Base-by-base conservation (phyloP, 2,797 vertebrate genomes). In the Megaceryle alcyon region DNA sequence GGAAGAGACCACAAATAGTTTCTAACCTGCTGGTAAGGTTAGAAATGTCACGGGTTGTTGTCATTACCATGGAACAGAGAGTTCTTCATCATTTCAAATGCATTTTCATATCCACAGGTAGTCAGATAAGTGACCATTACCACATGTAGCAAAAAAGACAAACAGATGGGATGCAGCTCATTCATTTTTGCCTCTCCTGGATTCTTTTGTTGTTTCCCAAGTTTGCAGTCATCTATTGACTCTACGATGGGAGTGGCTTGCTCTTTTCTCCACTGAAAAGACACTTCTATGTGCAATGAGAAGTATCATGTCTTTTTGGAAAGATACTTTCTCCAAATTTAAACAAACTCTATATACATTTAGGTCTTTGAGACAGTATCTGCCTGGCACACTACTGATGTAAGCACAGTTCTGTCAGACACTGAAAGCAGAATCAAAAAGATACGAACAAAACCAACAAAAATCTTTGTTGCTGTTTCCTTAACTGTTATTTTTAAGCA, bases 41-140 rank as follows among this genome's bases (percentile, higher is more conserved):
- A 98, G 98, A 97, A 96, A 98, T 98, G 98, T 98, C 98, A 98
- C 68, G 39, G 96, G 97, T 98, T 98, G 98, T 98, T 98, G 98
- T 98, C 98, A 98, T 99, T 98, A 98, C 97, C 97, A 97, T 60
- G 78, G 97, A 98, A 98, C 96, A 96, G 98, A 97, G 96, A 97
- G 95, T 95, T 98, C 98, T 99, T 98, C 97, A 98, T 99, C 97
- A 98, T 98, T 98, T 98, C 97, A 98, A 98, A 97, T 93, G 69
- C 98, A 98, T 97, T 98, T 98, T 95, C 96, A 97, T 97, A 98
- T 98, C 98, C 98, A 98, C 97, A 98, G 98, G 98, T 98, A 98
- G 97, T 97, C 97, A 97, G 95, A 96, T 97, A 97, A 98, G 97
- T 98, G 98, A 98, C 97, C 97, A 98, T 98, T 98, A 98, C 98